phyloP scores from a whole-genome alignment of 2,113 vertebrate species.

The Agapornis roseicollis region DNA sequence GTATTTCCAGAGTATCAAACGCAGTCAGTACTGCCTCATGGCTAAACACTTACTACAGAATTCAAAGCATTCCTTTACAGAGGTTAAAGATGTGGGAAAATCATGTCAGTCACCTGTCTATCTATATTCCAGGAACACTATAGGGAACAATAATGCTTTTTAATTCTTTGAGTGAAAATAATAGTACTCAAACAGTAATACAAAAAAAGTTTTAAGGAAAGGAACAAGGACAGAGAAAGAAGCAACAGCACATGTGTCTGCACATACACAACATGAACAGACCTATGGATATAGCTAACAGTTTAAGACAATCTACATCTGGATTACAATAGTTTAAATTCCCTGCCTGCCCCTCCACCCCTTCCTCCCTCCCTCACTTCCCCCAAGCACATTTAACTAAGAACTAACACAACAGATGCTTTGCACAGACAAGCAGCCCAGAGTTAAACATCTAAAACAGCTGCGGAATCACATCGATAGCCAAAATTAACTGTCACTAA shows the following conservation, averaged over 20 bases:
- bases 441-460: neutral
- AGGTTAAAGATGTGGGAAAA: neutral
- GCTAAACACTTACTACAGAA: neutral
- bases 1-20: neutral
- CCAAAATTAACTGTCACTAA: neutral
- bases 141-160: neutral
- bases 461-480: neutral
- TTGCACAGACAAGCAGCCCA: neutral
- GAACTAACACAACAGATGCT: neutral
- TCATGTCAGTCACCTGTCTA: neutral
- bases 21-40: neutral
- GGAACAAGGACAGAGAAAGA: neutral
- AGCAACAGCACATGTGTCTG: neutral
- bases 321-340: neutral
- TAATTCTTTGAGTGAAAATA: neutral
- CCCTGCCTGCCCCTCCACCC: neutral
- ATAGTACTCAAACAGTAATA: neutral
- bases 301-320: neutral
- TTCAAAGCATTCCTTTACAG: neutral
- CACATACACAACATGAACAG: neutral
- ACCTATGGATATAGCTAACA: neutral
- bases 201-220: neutral
- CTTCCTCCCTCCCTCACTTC: neutral
- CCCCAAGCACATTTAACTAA: neutral
- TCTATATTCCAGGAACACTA: neutral